A percentile compares a stretch with the other conserved stretches of the same genome.
phyloP scores from a whole-genome alignment of 2,797 vertebrate species.

The Loris lydekkerianus region DNA sequence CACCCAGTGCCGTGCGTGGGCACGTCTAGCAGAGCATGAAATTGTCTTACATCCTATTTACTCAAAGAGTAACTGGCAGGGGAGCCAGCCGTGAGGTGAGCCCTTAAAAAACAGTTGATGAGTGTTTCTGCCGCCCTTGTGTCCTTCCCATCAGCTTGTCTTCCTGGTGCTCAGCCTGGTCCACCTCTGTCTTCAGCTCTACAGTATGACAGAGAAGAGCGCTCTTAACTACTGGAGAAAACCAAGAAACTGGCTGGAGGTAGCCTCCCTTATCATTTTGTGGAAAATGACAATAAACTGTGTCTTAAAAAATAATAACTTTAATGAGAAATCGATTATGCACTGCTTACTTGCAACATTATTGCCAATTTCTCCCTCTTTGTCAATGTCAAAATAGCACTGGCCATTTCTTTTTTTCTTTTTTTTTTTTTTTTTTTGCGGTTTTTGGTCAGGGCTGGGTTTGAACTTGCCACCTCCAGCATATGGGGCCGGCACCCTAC shows the following conservation, averaged over 20 bases:
- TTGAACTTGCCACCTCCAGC: no score
- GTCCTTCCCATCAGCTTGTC: conserved; percentile 86
- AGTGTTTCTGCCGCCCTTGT: neutral
- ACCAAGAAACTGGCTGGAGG: conserved; percentile 90
- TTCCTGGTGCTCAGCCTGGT: conserved; percentile 89
- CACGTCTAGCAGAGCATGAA: neutral
- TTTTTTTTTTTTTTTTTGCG: no score
- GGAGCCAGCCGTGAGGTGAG: neutral
- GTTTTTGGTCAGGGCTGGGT: no score
- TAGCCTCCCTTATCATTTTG: conserved; percentile 62
- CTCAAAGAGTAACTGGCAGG: no score
- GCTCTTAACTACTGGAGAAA: conserved; percentile 86
- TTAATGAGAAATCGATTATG: neutral
- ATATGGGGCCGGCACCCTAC: no score
- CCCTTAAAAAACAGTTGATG: no score
- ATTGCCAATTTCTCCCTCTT: neutral
- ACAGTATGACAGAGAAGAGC: conserved; percentile 84
- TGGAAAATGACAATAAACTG: neutral
- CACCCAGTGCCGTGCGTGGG: accelerated
- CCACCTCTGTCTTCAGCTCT: conserved; percentile 87
- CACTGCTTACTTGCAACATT: neutral
- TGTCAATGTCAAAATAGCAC: neutral
- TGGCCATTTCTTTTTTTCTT: no score
- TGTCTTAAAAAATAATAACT: neutral
- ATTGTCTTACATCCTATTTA: accelerated